Percentiles rank a stretch among this genome's conserved stretches.
Conservation (phyloP, 2,888 invertebrate genomes). For the Hymenopus coronatus region DNA sequence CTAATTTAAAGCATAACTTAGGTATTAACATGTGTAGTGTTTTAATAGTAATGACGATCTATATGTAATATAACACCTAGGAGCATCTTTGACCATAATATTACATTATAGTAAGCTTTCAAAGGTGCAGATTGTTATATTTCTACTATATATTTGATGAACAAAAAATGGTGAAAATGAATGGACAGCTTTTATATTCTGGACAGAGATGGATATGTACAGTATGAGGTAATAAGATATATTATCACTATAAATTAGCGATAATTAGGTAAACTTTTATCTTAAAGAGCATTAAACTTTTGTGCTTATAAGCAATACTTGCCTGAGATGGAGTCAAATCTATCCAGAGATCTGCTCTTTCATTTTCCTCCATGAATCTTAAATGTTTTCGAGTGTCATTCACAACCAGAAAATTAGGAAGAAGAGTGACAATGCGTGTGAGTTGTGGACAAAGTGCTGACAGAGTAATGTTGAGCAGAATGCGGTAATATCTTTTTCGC, state of each 20-base stretch:
- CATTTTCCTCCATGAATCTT: conserved; percentile 82
- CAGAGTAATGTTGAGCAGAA: conserved; percentile 66
- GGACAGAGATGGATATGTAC: no score
- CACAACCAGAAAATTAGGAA: conserved; percentile 74
- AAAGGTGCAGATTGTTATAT: no score
- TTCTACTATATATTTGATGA: no score
- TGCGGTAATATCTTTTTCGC: conserved; percentile 67
- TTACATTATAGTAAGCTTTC: no score
- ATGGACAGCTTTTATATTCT: no score
- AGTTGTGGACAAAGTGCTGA: conserved; percentile 70
- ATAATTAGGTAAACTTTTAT: not conserved
- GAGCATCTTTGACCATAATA: no score
- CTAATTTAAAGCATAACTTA: no score
- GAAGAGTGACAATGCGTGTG: conserved; percentile 74
- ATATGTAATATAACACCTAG: no score
- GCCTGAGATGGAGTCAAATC: conserved; percentile 69
- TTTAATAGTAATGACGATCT: no score
- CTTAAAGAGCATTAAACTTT: not conserved
- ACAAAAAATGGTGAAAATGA: no score
- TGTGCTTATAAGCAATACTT: conserved; percentile 2
- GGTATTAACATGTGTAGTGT: no score
- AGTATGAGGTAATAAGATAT: not conserved
- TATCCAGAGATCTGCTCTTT: conserved; percentile 79
- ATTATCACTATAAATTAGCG: not conserved
- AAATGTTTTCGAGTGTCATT: conserved; percentile 64